phyloP scores from a whole-genome alignment of 2,113 vertebrate genomes.

The Channa argus region DNA sequence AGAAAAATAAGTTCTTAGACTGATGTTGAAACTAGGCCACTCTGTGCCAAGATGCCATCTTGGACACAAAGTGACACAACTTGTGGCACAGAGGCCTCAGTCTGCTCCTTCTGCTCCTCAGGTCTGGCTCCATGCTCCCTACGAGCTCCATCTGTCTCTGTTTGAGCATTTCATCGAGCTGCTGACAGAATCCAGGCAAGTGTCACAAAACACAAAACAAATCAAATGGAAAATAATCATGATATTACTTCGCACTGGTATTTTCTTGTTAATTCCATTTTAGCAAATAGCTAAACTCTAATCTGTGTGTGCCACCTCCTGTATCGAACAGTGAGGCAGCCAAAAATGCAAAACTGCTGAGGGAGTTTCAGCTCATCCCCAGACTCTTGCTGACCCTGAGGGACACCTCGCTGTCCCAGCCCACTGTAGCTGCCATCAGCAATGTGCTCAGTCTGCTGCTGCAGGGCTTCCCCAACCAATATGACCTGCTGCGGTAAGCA shows the following conservation, averaged over 20 bases:
- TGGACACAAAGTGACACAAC: background rate
- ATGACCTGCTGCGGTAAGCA: conserved; percentile 92
- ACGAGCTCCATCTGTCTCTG: conserved; percentile 97
- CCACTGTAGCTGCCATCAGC: conserved; percentile 93
- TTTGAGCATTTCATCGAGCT: conserved; percentile 99
- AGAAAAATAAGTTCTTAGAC: background rate
- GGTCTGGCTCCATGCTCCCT: conserved; percentile 99
- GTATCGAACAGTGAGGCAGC: conserved; percentile 88
- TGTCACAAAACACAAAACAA: background rate
- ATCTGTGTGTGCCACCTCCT: background rate
- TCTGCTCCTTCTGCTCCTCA: conserved; percentile 74
- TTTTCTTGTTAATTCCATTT: background rate
- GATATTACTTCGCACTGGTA: background rate
- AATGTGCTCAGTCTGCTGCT: conserved; percentile 95
- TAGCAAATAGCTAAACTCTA: background rate
- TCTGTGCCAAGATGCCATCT: background rate
- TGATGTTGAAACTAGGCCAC: background rate
- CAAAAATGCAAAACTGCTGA: conserved; percentile 94
- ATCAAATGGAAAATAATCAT: background rate
- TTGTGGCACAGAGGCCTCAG: conserved; percentile 4
- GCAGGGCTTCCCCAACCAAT: conserved; percentile 94
- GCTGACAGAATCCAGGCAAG: conserved; percentile 96
- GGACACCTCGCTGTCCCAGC: conserved; percentile 93
- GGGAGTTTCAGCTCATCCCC: conserved; percentile 96
- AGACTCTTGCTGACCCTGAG: conserved; percentile 93